phyloP scores from a whole-genome alignment of 2,113 vertebrate species.

The Carollia perspicillata region DNA sequence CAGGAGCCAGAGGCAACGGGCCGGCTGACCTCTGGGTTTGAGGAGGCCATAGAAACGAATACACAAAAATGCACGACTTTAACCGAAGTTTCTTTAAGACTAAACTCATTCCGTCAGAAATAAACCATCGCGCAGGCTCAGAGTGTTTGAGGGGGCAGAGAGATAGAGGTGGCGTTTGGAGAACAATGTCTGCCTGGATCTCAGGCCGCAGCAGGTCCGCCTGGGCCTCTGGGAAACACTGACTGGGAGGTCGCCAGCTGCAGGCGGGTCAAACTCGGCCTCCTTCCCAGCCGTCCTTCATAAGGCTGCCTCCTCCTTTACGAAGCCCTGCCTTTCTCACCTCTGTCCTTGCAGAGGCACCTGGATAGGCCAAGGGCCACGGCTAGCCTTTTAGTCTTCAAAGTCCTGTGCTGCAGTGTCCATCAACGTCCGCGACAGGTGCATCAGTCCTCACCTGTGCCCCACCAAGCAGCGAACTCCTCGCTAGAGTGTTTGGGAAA shows the following conservation, averaged over 20 bases:
- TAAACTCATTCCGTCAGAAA: not conserved
- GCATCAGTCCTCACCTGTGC: fast-evolving
- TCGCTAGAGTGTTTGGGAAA: not conserved
- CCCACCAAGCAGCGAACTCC: no score
- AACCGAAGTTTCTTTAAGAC: not conserved
- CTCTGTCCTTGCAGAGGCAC: no score
- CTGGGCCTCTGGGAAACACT: fast-evolving
- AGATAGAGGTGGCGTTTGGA: not conserved
- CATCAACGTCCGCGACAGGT: not conserved
- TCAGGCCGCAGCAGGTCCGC: fast-evolving
- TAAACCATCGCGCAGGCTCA: not conserved
- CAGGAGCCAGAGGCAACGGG: not conserved
- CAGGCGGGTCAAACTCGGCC: not conserved
- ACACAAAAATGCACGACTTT: not conserved
- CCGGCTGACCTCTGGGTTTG: not conserved
- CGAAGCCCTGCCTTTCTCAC: not conserved
- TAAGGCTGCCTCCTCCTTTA: not conserved
- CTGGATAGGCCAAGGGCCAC: not conserved
- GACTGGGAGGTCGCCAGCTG: not conserved
- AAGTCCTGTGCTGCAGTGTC: fast-evolving
- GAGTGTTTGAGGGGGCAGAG: not conserved
- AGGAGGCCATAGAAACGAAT: not conserved
- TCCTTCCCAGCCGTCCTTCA: fast-evolving
- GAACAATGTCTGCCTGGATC: not conserved
- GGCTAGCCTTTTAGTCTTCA: not conserved